phyloP scores from a whole-genome alignment of 2,113 vertebrate species.

The Pluvianellus socialis region DNA sequence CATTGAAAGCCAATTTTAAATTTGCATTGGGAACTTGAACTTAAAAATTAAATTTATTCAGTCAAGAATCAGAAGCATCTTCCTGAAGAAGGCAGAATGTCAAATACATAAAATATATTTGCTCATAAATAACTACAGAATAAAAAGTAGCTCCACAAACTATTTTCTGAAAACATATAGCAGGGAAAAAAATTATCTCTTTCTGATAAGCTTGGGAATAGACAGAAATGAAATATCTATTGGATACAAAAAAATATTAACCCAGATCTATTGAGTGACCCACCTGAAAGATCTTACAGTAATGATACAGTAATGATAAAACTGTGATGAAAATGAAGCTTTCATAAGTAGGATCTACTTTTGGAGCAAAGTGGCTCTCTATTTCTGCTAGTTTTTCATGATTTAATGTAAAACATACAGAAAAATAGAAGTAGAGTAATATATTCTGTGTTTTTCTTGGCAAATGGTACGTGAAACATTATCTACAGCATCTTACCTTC shows the following conservation, averaged over 20 bases:
- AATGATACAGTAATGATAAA: neutral
- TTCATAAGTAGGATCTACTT: neutral
- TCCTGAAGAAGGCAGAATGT: neutral
- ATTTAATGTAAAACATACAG: neutral
- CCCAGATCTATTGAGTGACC: neutral
- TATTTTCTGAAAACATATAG: neutral
- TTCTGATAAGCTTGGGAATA: neutral
- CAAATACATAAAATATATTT: neutral
- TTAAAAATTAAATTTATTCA: neutral
- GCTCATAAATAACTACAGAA: neutral
- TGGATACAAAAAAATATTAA: neutral
- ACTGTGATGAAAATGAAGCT: neutral
- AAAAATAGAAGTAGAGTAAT: neutral
- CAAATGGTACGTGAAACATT: accelerated
- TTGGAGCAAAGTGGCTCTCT: neutral
- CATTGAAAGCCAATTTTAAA: neutral
- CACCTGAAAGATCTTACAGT: neutral
- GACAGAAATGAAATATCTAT: neutral
- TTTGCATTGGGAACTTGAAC: neutral
- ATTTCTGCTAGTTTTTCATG: neutral
- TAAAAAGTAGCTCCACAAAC: neutral
- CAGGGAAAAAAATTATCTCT: neutral
- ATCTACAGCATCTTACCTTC: neutral
- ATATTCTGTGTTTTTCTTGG: neutral
- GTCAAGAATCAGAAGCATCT: neutral